Evolutionary conservation across 2,797 vertebrate species (phyloP).

Genomic region (Mionectes olivaceus): DNA sequence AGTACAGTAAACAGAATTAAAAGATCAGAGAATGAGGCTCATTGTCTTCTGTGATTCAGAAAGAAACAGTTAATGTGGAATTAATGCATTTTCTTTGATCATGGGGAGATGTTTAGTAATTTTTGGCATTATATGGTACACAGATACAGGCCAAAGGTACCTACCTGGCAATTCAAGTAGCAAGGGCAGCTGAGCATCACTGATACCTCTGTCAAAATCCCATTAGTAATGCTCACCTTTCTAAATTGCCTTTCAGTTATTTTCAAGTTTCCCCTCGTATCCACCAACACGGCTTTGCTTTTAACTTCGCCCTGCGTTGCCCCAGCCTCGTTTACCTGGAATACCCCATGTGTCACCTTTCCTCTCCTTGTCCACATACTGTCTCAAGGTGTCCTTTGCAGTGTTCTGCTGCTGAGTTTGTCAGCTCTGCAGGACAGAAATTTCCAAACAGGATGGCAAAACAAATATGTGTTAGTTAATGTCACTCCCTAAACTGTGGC

Average conservation of each 20-base stretch:
- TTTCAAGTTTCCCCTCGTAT: not conserved
- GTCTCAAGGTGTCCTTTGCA: not conserved
- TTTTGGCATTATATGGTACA: not conserved
- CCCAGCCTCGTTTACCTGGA: not conserved
- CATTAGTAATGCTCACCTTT: not conserved
- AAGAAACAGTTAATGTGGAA: not conserved
- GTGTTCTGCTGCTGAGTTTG: not conserved
- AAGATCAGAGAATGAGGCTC: not conserved
- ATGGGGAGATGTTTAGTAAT: not conserved
- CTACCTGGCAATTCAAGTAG: not conserved
- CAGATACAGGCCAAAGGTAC: not conserved
- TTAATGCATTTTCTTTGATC: not conserved
- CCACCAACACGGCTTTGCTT: not conserved
- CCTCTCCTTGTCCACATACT: not conserved
- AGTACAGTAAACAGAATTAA: not conserved
- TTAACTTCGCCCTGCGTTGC: not conserved
- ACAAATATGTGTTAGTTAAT: not conserved
- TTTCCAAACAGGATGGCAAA: not conserved
- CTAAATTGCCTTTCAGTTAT: not conserved
- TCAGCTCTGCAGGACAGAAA: not conserved
- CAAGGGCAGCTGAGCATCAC: not conserved
- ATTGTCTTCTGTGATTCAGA: not conserved
- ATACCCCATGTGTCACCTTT: not conserved
- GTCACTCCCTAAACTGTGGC: not conserved
- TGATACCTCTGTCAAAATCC: not conserved